Evolutionary conservation across 30 jellyfish, hydroid and myxozoan species (phyloP), one percentile per base, ranked within the genome.

Genomic region (Aurelia sp.): DNA sequence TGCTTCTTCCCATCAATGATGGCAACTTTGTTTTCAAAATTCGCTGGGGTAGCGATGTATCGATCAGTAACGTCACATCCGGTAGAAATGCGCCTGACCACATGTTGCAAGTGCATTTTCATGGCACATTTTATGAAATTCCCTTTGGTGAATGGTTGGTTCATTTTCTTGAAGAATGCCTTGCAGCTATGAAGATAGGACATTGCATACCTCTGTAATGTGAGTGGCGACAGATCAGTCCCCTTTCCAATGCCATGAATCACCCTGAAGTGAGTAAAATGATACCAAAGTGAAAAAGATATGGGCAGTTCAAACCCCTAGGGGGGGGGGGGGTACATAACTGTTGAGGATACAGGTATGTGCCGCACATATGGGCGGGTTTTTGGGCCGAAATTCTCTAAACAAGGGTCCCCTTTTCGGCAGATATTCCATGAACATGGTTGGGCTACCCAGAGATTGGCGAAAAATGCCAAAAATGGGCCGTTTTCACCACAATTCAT

Each of bases 21-120:
- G 69, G 85, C 92, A 37, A 82, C 61, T 62, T 82, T 82, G 70
- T 57, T 55, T 3, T 69, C 92, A 23, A 13, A 20, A 4, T 62
- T 58, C 13, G 92, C 92, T 30, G 92, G 85, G 44, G 71, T 82
- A 13, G 85, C 92, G 11, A 82, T 58, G 60, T 27, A 71, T 21
- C 92, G 30, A 30, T 44, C 85, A 16, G 19, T 21, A 18, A 35
- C 27, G 27, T 66, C 81, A 60, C 92, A 82, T 44, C 92, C 92
- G 20, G 73, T 44, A 18, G 92, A 62, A 35, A 82, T 82, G 3
- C 66, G 81, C 33, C 92, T 70, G 58, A 37, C 71, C 16, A 82
- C 72, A 69, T 82, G 92, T 4, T 41, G 72, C 71, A 68, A 8
- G 21, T 4, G 15, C 92, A 82, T 70, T 21, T 33, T 20, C 47